Conservation (phyloP, 2,888 invertebrate genomes). For the Apotomis betuletana region DNA sequence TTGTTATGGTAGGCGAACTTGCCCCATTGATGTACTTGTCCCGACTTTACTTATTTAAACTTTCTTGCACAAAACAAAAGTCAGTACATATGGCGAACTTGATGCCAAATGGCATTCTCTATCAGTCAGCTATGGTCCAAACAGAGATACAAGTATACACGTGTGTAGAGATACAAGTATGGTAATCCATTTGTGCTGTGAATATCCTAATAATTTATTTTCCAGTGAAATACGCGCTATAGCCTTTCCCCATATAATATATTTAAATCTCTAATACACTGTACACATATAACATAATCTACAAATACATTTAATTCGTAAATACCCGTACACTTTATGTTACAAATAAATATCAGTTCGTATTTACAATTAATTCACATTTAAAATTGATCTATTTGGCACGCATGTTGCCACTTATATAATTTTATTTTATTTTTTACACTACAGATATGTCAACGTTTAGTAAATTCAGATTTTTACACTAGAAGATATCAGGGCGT, state of each 20-base stretch:
- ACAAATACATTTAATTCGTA: conserved; percentile 35
- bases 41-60: too few species aligned
- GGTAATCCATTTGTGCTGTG: too few species aligned
- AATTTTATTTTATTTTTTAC: background rate
- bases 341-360: conserved; percentile 38
- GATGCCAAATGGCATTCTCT: too few species aligned
- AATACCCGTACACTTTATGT: conserved; percentile 19
- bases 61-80: too few species aligned
- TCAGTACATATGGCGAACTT: too few species aligned
- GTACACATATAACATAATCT: conserved; percentile 49
- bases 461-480: conserved; percentile 47
- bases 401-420: conserved; percentile 41
- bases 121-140: too few species aligned
- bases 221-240: conserved; percentile 24
- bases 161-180: too few species aligned
- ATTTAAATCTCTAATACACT: conserved; percentile 39
- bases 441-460: conserved; percentile 49
- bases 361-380: conserved; percentile 45
- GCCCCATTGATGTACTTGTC: too few species aligned
- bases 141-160: too few species aligned
- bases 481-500: background rate
- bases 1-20: too few species aligned
- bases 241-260: conserved; percentile 32
- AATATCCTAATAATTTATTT: background rate
- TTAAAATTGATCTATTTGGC: conserved; percentile 44